Percentiles rank a stretch among this genome's conserved stretches.
Evolutionary conservation across 2,888 invertebrate genomes (phyloP).

Genomic region (Sericinus montela): DNA sequence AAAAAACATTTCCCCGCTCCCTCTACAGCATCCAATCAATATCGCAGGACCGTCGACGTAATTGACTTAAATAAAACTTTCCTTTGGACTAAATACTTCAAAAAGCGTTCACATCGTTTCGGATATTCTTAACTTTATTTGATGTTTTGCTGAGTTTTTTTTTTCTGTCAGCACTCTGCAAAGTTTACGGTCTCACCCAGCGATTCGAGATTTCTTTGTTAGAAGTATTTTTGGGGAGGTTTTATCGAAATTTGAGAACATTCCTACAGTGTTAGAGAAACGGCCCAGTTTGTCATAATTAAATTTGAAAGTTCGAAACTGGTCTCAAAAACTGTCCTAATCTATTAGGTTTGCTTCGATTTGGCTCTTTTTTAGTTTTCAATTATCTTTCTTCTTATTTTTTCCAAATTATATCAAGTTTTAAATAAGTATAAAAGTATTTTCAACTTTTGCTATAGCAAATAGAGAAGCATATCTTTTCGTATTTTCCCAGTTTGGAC

Average conservation of each 20-base stretch:
- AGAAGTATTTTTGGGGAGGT: constrained; percentile 19
- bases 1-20: background rate
- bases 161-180: constrained; percentile 19
- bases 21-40: constrained; percentile 24
- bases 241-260: constrained; percentile 13
- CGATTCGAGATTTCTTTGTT: constrained; percentile 19
- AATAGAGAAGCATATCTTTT: too few species aligned
- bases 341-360: too few species aligned
- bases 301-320: constrained; percentile 12
- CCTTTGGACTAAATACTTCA: constrained; percentile 39
- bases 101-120: constrained; percentile 24
- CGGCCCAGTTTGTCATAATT: constrained; percentile 15
- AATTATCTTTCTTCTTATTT: too few species aligned
- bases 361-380: too few species aligned
- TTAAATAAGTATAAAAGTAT: too few species aligned
- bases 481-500: too few species aligned
- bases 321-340: too few species aligned
- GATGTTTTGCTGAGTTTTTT: constrained; percentile 30
- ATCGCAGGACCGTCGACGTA: constrained; percentile 35
- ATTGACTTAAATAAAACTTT: constrained; percentile 44
- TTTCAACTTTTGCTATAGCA: too few species aligned
- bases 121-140: constrained; percentile 25
- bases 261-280: constrained; percentile 2
- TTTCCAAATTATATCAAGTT: too few species aligned
- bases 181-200: constrained; percentile 23